Percentiles rank a stretch among this genome's conserved stretches.
phyloP scores from a whole-genome alignment of 2,888 invertebrate genomes.

The Petrolisthes cinctipes region DNA sequence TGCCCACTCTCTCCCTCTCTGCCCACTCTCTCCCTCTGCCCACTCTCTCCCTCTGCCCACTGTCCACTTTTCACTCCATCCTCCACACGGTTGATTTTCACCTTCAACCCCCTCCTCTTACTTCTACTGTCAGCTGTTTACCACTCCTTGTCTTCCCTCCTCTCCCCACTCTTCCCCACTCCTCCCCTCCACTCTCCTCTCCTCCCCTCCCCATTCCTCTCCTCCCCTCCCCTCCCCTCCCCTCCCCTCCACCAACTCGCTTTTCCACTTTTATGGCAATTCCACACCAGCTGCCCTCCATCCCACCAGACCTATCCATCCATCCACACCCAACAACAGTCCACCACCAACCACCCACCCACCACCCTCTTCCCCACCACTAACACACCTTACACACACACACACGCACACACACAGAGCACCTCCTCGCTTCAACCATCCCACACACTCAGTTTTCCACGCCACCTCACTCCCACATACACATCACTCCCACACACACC shows the following conservation, averaged over 20 bases:
- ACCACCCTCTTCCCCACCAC: constrained; percentile 6
- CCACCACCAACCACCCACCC: not conserved
- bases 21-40: not conserved
- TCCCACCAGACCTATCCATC: not conserved
- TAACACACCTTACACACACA: constrained; percentile 5
- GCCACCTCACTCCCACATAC: not conserved
- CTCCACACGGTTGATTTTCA: not conserved
- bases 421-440: not conserved
- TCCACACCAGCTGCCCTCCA: constrained; percentile 5
- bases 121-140: not conserved
- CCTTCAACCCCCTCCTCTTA: not conserved
- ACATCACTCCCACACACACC: not conserved
- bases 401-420: not conserved
- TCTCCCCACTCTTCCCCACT: not conserved
- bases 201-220: not conserved
- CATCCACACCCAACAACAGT: not conserved
- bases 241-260: not conserved
- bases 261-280: not conserved
- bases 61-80: not conserved
- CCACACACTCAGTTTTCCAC: not conserved
- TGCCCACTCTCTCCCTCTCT: not conserved
- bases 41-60: not conserved
- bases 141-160: constrained; percentile 4
- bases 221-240: not conserved
- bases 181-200: not conserved